Conservation (phyloP, 2,888 invertebrate species). For the Cryptocheilus praepositus region DNA sequence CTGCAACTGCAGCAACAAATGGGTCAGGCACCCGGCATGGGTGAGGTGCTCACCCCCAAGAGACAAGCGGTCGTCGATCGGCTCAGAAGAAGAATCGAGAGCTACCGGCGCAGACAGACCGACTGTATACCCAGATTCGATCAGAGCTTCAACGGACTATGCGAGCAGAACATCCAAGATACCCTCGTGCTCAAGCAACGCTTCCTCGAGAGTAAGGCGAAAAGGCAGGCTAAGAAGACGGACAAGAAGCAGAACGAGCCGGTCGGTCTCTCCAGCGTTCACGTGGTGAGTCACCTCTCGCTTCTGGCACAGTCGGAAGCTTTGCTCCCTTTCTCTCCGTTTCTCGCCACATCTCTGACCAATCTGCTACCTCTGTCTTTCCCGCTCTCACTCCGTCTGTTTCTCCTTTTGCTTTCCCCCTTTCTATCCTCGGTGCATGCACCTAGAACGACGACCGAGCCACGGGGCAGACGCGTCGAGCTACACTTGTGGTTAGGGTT, state of each 20-base stretch:
- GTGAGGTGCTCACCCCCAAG: slow-evolving; percentile 86
- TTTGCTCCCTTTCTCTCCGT: no score
- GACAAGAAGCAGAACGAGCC: slow-evolving; percentile 83
- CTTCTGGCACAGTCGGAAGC: no score
- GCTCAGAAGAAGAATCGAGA: slow-evolving; percentile 88
- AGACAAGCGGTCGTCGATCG: slow-evolving; percentile 91
- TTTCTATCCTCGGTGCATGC: not conserved
- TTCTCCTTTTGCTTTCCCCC: slow-evolving; percentile 7
- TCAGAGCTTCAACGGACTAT: slow-evolving; percentile 89
- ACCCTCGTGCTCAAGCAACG: slow-evolving; percentile 91
- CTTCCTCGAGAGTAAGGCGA: slow-evolving; percentile 93
- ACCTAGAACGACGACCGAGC: not conserved
- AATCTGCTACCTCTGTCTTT: not conserved
- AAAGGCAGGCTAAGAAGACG: slow-evolving; percentile 86
- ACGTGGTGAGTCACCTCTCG: slow-evolving; percentile 67
- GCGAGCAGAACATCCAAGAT: slow-evolving; percentile 94
- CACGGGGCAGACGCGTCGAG: no score
- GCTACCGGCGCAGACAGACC: slow-evolving; percentile 89
- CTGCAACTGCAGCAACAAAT: slow-evolving; percentile 72
- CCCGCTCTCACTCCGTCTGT: not conserved
- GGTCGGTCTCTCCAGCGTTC: slow-evolving; percentile 75
- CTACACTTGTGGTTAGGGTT: no score
- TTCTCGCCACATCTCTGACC: not conserved
- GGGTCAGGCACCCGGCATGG: slow-evolving; percentile 75
- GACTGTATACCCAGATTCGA: slow-evolving; percentile 92